A percentile compares a stretch with the other conserved stretches of the same genome.
phyloP scores from a whole-genome alignment of 2,113 vertebrate genomes.

The Barbus barbus region DNA sequence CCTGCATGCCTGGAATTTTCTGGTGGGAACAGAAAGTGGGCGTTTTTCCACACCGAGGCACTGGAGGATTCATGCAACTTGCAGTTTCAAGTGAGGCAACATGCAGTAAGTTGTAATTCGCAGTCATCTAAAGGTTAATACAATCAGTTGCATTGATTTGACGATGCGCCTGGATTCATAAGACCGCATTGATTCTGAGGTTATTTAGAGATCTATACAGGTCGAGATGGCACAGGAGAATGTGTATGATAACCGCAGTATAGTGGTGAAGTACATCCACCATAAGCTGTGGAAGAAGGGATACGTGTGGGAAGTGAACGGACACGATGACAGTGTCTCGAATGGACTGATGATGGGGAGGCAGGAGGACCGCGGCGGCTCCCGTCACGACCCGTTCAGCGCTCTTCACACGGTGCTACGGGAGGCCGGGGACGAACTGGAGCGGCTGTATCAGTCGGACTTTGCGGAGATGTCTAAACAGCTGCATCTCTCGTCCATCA shows the following conservation, averaged over 20 bases:
- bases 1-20: slow-evolving; percentile 26
- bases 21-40: slow-evolving; percentile 47
- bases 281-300: slow-evolving; percentile 78
- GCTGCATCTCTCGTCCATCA: slow-evolving; percentile 87
- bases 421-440: slow-evolving; percentile 91
- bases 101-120: slow-evolving; percentile 35
- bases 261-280: slow-evolving; percentile 77
- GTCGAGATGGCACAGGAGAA: slow-evolving; percentile 72
- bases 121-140: background rate
- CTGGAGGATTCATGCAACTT: slow-evolving; percentile 24
- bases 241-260: slow-evolving; percentile 63
- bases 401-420: slow-evolving; percentile 85
- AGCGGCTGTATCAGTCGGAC: slow-evolving; percentile 88
- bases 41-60: slow-evolving; percentile 42
- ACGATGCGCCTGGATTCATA: slow-evolving; percentile 7
- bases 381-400: slow-evolving; percentile 62
- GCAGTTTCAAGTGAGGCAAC: slow-evolving; percentile 31
- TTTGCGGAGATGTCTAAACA: slow-evolving; percentile 93
- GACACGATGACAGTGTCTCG: slow-evolving; percentile 45
- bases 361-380: slow-evolving; percentile 57
- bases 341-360: slow-evolving; percentile 61
- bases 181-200: background rate
- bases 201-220: background rate
- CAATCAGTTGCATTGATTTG: background rate
- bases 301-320: slow-evolving; percentile 63